A percentile compares a stretch with the other conserved stretches of the same genome.
Evolutionary conservation across 1,140 invertebrate species (phyloP).

Genomic region (Pseudobourletiella spinata): DNA sequence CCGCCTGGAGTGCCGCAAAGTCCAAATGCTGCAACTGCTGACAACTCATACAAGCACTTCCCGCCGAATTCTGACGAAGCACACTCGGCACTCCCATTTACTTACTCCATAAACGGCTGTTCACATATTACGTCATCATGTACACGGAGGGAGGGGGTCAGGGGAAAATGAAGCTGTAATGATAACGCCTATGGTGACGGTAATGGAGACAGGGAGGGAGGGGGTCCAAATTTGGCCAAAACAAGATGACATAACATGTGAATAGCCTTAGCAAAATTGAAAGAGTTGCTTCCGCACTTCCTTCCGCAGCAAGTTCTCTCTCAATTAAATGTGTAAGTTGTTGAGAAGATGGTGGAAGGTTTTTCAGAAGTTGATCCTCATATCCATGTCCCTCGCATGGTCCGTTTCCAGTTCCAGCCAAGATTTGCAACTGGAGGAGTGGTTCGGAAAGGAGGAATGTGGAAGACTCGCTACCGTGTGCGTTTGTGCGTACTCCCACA

Average conservation of each 20-base stretch:
- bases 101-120: conserved; percentile 55
- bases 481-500: no score
- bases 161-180: no score
- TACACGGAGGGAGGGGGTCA: no score
- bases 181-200: no score
- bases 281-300: conserved; percentile 81
- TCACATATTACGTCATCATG: no score
- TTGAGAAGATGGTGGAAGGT: conserved; percentile 17
- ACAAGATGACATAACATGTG: conserved; percentile 65
- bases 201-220: no score
- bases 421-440: conserved; percentile 24
- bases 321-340: conserved; percentile 28
- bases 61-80: not conserved
- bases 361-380: conserved; percentile 27
- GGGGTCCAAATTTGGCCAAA: no score
- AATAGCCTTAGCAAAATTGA: conserved; percentile 86
- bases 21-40: conserved; percentile 50
- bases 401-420: conserved; percentile 32
- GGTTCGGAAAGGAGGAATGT: conserved; percentile 11
- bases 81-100: not conserved
- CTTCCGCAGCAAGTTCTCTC: conserved; percentile 67
- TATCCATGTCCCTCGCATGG: conserved; percentile 26
- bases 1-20: conserved; percentile 65
- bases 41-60: not conserved
- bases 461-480: not conserved